These are phyloP conservation scores for Cerceris rybyensis DNA, from an alignment of 2,888 invertebrate genomes.

Conservation along the genomic window DNA sequence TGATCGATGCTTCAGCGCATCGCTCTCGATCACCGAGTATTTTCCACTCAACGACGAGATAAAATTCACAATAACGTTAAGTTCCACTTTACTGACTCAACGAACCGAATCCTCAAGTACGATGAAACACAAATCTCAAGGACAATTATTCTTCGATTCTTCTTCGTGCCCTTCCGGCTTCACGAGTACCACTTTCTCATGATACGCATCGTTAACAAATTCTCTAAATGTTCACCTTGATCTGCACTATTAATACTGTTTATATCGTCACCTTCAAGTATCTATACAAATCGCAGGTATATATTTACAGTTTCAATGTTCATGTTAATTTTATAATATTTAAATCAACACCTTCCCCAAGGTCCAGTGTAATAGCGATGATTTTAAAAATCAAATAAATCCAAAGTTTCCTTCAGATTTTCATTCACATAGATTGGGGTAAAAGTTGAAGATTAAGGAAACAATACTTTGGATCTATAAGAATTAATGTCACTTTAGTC, in stretches of 20 bases:
- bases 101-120: not conserved
- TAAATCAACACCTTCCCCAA: too few relatives aligned
- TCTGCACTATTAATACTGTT: not conserved
- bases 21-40: slow-evolving; percentile 34
- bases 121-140: not conserved
- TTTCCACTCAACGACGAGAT: slow-evolving; percentile 1
- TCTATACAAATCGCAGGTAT: too few relatives aligned
- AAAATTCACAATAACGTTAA: not conserved
- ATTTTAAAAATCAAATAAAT: too few relatives aligned
- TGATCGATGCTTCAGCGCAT: slow-evolving; percentile 60
- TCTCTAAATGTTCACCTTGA: too few relatives aligned
- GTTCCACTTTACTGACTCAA: not conserved
- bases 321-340: too few relatives aligned
- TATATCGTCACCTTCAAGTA: not conserved
- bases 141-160: not conserved
- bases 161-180: not conserved
- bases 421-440: too few relatives aligned
- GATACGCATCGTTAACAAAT: not conserved
- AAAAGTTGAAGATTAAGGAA: too few relatives aligned
- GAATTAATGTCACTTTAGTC: too few relatives aligned
- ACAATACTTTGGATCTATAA: too few relatives aligned
- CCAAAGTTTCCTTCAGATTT: too few relatives aligned
- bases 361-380: too few relatives aligned
- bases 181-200: not conserved
- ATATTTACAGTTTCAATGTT: too few relatives aligned